Conservation (phyloP, 2,113 vertebrate species). For the Aegithalos caudatus region DNA sequence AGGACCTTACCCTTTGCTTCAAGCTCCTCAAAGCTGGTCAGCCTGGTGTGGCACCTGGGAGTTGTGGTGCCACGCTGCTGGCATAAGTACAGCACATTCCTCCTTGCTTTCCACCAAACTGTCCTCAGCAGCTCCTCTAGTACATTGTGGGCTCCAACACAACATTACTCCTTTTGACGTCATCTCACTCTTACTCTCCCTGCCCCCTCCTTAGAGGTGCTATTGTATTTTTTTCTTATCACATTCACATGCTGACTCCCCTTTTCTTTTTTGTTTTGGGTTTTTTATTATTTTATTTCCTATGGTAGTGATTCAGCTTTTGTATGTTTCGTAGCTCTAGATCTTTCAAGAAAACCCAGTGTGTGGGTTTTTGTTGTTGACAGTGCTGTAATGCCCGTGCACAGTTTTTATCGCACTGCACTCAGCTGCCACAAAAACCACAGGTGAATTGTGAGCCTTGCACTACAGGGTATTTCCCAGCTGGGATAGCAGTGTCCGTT, state of each 20-base stretch:
- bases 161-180: conserved; percentile 55
- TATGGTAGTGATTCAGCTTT: conserved; percentile 71
- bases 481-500: background rate
- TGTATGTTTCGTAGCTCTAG: conserved; percentile 66
- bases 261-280: background rate
- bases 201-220: conserved; percentile 74
- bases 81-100: background rate
- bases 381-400: conserved; percentile 31
- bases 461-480: background rate
- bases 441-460: background rate
- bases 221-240: conserved; percentile 68
- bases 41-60: conserved; percentile 20
- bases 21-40: background rate
- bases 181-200: conserved; percentile 43
- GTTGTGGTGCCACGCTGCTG: background rate
- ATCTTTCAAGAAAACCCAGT: conserved; percentile 26
- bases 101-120: conserved; percentile 11
- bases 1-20: background rate
- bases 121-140: conserved; percentile 17
- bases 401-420: background rate
- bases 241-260: conserved; percentile 55
- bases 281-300: conserved; percentile 62
- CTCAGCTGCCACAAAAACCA: background rate
- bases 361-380: conserved; percentile 27
- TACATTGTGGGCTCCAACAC: conserved; percentile 48